A percentile compares a stretch with the other conserved stretches of the same genome.
Evolutionary conservation across 2,888 invertebrate genomes (phyloP).

Genomic region (Rhyacophila evoluta): DNA sequence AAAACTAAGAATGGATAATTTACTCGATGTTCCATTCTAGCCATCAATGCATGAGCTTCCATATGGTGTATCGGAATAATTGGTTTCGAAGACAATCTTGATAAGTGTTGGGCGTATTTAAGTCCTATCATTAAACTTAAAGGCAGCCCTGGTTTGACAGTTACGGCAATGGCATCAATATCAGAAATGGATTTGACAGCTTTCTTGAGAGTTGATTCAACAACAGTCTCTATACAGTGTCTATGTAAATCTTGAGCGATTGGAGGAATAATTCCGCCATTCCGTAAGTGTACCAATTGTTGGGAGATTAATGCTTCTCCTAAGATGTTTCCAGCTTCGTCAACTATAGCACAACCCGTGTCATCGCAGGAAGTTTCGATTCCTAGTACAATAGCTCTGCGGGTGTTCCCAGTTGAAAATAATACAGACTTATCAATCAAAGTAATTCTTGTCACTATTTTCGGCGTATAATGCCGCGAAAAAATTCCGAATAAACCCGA

Average conservation of each 20-base stretch:
- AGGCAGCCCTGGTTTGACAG: slow-evolving; percentile 89
- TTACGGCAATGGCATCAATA: slow-evolving; percentile 90
- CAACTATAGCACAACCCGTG: slow-evolving; percentile 91
- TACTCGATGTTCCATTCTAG: slow-evolving; percentile 77
- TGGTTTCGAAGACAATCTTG: slow-evolving; percentile 77
- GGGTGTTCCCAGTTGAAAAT: background rate
- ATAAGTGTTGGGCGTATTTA: slow-evolving; percentile 83
- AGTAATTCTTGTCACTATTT: background rate
- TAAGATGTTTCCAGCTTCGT: slow-evolving; percentile 76
- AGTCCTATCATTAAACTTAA: slow-evolving; percentile 84
- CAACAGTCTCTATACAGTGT: slow-evolving; percentile 80
- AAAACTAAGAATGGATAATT: slow-evolving; percentile 91
- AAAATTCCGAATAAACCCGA: background rate
- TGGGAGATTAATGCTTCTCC: slow-evolving; percentile 89
- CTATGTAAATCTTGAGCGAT: slow-evolving; percentile 86
- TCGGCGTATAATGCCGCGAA: background rate
- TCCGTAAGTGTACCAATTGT: slow-evolving; percentile 78
- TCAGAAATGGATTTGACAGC: slow-evolving; percentile 74
- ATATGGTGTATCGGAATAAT: slow-evolving; percentile 98
- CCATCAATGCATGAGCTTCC: slow-evolving; percentile 97
- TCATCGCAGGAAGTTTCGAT: slow-evolving; percentile 99
- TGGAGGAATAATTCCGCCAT: slow-evolving; percentile 92
- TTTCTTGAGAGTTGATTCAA: slow-evolving; percentile 74
- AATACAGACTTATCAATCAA: background rate
- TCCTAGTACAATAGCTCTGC: slow-evolving; percentile 74